Percentiles rank a stretch among this genome's conserved stretches.
These are phyloP conservation scores for Odontomyia ornata DNA, from an alignment of 2,888 invertebrate species.

Conservation along the genomic window DNA sequence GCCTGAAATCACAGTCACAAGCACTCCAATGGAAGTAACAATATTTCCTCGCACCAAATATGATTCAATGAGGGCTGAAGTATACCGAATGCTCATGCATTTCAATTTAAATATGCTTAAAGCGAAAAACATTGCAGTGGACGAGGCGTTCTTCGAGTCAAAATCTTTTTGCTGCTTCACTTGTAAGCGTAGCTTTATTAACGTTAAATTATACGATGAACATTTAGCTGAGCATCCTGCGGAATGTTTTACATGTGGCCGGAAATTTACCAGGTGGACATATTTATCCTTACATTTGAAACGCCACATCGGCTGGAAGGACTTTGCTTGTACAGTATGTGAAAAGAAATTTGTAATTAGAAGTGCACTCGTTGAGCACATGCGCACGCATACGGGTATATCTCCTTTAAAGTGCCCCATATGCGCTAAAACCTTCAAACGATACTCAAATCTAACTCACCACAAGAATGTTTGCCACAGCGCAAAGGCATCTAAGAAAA, in stretches of 20 bases:
- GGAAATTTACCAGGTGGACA: conserved; percentile 77
- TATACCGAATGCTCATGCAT: conserved; percentile 62
- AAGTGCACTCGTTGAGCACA: conserved; percentile 83
- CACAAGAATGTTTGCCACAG: conserved; percentile 83
- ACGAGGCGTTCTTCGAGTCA: conserved; percentile 60
- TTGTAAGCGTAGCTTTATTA: conserved; percentile 74
- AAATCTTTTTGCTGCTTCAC: conserved; percentile 67
- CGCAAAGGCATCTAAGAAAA: conserved; percentile 74
- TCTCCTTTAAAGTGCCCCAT: conserved; percentile 82
- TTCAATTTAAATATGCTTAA: conserved; percentile 62
- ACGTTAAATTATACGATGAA: conserved; percentile 74
- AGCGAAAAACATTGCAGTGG: conserved; percentile 59
- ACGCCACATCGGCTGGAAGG: conserved; percentile 81
- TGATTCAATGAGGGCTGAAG: conserved; percentile 59
- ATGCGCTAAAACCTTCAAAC: conserved; percentile 81
- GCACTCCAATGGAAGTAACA: conserved; percentile 23
- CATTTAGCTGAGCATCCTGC: conserved; percentile 83
- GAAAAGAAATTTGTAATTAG: conserved; percentile 84
- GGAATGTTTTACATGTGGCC: conserved; percentile 84
- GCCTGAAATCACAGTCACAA: conserved; percentile 31
- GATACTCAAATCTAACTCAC: conserved; percentile 86
- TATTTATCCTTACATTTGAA: conserved; percentile 82
- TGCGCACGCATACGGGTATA: conserved; percentile 83
- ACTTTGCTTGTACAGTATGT: conserved; percentile 77
- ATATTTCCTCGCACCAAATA: conserved; percentile 52